phyloP scores from a whole-genome alignment of 2,797 vertebrate genomes.

The Tokudaia muenninki region DNA sequence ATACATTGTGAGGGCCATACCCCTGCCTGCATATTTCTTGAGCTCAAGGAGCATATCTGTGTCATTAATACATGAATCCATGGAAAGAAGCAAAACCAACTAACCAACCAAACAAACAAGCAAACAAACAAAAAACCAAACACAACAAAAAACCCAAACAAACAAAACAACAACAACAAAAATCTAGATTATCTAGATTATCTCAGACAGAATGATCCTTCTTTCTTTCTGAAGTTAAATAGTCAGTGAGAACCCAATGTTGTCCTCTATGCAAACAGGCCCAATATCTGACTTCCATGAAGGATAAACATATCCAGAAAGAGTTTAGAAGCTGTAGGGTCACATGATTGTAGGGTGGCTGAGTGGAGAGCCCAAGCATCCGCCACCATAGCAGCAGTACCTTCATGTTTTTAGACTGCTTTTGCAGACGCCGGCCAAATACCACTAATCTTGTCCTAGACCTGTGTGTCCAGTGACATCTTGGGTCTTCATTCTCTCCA shows the following conservation, averaged over 20 bases:
- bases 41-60: not conserved
- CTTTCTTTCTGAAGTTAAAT: no score
- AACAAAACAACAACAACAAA: not conserved
- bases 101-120: no score
- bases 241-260: no score
- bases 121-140: not conserved
- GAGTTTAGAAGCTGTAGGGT: not conserved
- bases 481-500: not conserved
- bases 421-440: no score
- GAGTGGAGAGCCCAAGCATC: not conserved
- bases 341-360: not conserved
- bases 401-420: not conserved
- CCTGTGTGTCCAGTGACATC: rapidly evolving
- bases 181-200: not conserved
- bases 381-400: rapidly evolving
- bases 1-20: not conserved
- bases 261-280: not conserved
- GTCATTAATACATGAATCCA: not conserved
- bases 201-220: not conserved
- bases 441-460: no score
- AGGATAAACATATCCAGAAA: not conserved
- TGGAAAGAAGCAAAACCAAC: no score
- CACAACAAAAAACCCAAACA: not conserved
- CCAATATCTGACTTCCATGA: not conserved
- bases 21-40: not conserved